Base-by-base conservation (phyloP, 2,888 invertebrate genomes). In the Carabus problematicus region DNA sequence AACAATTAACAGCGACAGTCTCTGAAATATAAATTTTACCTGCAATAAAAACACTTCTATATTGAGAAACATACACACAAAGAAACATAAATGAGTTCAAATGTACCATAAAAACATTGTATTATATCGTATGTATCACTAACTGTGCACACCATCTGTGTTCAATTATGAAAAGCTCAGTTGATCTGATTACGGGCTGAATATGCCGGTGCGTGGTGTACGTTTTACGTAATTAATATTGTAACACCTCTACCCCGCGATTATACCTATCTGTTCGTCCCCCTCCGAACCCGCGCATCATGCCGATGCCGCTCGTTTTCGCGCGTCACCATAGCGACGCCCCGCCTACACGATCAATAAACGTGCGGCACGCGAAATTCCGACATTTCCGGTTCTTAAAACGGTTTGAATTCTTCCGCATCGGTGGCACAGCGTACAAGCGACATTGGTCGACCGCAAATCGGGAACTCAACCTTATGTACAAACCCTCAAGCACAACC, bases 281-380 rank as follows among this genome's bases (percentile, higher is more conserved):
- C 52, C 52, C 16, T 52, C 7, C 52, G n/a, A n/a, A n/a, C 9
- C 52, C 52, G 1, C 3, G 9, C 16, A 7, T 14, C 8, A 52
- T 52, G 16, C 52, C 52, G 18, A 7, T 49, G 14, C 43, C 41
- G 58, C 12, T 41, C 58, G 52, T 47, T 59, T 49, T 16, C 14
- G 42, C 42, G 29, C 14, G 67, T 67, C 18, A 49, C 60, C 29
- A 60, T 67, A 39, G 60, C 59, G 39, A 67, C 60, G 67, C 52
- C 60, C 67, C 67, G 67, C 67, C 67, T 39, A 54, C 67, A 40
- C 67, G 67, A 67, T 67, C 67, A 67, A 67, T 67, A 67, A 67
- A 55, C 67, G 49, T 16, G 52, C 29, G 60, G 52, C 67, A 60
- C 16, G 43, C 45, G 64, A 55, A 64, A 67, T 60, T 60, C 60